Conservation (phyloP, 1,140 invertebrate genomes). For the Hirudo medicinalis region DNA sequence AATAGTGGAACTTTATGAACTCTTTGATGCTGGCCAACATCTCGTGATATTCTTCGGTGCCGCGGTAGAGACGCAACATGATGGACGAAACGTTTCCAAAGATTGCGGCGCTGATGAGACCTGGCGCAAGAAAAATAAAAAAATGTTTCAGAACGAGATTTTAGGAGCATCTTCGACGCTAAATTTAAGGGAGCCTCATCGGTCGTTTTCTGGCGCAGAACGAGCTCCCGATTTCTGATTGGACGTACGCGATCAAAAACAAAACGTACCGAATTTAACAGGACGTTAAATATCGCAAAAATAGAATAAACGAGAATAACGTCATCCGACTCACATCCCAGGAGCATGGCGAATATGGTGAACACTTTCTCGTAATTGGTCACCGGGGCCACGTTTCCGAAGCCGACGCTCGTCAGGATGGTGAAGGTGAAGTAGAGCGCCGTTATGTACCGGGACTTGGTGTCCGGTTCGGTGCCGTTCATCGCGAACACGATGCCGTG, state of each 20-base stretch:
- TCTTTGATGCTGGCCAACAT: constrained; percentile 76
- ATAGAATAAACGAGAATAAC: too few relatives aligned
- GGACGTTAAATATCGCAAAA: too few relatives aligned
- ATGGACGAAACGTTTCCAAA: constrained; percentile 42
- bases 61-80: constrained; percentile 38
- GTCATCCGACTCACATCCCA: constrained; percentile 30
- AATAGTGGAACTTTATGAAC: constrained; percentile 76
- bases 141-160: too few relatives aligned
- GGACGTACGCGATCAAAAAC: too few relatives aligned
- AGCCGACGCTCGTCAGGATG: constrained; percentile 78
- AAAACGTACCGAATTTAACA: too few relatives aligned
- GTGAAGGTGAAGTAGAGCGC: constrained; percentile 85
- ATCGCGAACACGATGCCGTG: neutral
- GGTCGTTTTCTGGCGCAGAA: too few relatives aligned
- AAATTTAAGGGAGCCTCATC: too few relatives aligned
- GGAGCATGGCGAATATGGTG: constrained; percentile 40
- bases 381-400: constrained; percentile 84
- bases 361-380: constrained; percentile 63
- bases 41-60: constrained; percentile 35
- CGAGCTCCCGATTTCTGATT: too few relatives aligned
- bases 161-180: too few relatives aligned
- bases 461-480: constrained; percentile 25
- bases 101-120: constrained; percentile 39
- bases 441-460: constrained; percentile 58
- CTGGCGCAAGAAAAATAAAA: constrained; percentile 41